Conservation (phyloP, 1,140 invertebrate species). For the Psix sp. region DNA sequence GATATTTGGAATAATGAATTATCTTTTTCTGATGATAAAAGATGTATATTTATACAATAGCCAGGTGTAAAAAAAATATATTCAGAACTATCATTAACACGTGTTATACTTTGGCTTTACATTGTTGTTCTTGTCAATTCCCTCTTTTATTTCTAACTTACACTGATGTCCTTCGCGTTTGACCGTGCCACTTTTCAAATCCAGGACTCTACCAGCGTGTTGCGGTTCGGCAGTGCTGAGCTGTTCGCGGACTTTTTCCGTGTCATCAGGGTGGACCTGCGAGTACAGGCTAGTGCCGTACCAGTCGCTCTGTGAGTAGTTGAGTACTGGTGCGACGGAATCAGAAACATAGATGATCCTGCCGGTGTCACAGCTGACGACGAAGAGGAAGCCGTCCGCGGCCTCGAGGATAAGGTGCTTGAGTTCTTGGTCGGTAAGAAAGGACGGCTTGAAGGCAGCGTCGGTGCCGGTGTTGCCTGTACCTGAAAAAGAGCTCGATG, state of each 20-base stretch:
- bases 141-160: slow-evolving; percentile 79
- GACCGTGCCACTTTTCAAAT: slow-evolving; percentile 98
- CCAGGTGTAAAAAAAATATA: too few species aligned
- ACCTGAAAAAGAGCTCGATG: slow-evolving; percentile 82
- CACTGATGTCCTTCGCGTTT: slow-evolving; percentile 99
- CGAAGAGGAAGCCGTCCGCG: slow-evolving; percentile 99
- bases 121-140: background rate
- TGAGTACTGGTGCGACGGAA: slow-evolving; percentile 97
- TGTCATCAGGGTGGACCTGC: slow-evolving; percentile 98
- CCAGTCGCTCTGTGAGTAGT: slow-evolving; percentile 97
- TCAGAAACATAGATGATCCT: slow-evolving; percentile 99
- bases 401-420: slow-evolving; percentile 99
- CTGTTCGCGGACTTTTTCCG: slow-evolving; percentile 98
- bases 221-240: slow-evolving; percentile 97
- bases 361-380: slow-evolving; percentile 98
- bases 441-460: slow-evolving; percentile 98
- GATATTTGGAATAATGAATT: too few species aligned
- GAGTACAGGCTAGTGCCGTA: slow-evolving; percentile 96
- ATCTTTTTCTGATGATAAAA: too few species aligned
- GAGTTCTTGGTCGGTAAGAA: slow-evolving; percentile 98
- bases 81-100: too few species aligned
- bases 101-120: too few species aligned
- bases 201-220: slow-evolving; percentile 95
- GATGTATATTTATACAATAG: too few species aligned
- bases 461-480: slow-evolving; percentile 96